These are phyloP conservation scores for Planiliza haematocheilus DNA, from an alignment of 2,113 vertebrate species.

Conservation along the genomic window DNA sequence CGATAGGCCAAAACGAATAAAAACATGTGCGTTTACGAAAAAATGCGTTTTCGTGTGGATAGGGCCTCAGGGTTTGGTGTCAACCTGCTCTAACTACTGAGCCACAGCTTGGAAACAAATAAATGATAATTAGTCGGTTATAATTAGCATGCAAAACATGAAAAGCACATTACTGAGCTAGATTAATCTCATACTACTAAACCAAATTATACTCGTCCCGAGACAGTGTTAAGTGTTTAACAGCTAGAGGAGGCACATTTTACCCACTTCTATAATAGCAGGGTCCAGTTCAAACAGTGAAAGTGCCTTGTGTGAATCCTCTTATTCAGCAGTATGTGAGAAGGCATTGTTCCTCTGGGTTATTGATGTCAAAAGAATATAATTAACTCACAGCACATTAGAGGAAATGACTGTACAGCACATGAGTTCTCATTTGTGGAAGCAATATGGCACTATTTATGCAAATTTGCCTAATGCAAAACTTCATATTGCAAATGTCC, in stretches of 20 bases:
- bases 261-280: background rate
- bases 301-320: background rate
- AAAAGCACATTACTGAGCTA: slow-evolving; percentile 7
- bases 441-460: background rate
- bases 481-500: background rate
- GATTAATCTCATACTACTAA: slow-evolving; percentile 22
- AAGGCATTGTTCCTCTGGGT: background rate
- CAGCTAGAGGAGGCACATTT: background rate
- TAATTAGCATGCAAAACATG: background rate
- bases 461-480: slow-evolving; percentile 12
- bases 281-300: background rate
- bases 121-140: too few relatives aligned
- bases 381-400: background rate
- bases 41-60: too few relatives aligned
- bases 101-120: too few relatives aligned
- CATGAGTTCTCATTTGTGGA: background rate
- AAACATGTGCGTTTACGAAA: too few relatives aligned
- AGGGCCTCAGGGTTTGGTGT: too few relatives aligned
- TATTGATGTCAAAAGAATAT: background rate
- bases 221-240: background rate
- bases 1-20: too few relatives aligned
- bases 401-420: background rate
- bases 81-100: too few relatives aligned
- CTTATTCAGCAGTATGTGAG: background rate
- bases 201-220: background rate